Conservation (phyloP, 1,140 invertebrate genomes). For the Aporrectodea caliginosa region DNA sequence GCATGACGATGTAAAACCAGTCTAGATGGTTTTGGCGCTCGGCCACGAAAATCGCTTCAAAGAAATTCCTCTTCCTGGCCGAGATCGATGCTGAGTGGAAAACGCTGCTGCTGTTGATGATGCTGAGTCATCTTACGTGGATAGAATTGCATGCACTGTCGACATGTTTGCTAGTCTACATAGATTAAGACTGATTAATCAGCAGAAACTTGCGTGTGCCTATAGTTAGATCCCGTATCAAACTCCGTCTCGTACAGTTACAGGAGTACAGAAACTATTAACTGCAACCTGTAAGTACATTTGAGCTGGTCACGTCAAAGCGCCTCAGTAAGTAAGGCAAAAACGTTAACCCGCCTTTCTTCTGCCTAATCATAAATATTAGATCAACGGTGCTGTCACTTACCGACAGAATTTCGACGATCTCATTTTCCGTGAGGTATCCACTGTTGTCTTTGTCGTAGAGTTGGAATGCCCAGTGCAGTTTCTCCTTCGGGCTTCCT, state of each 20-base stretch:
- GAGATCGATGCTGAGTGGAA: background rate
- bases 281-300: too few species aligned
- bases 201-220: too few species aligned
- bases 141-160: background rate
- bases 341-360: background rate
- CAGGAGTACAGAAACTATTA: too few species aligned
- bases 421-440: constrained; percentile 66
- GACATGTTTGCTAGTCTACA: too few species aligned
- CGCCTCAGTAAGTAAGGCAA: background rate
- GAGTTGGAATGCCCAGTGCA: constrained; percentile 84
- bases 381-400: background rate
- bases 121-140: background rate
- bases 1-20: too few species aligned
- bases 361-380: background rate
- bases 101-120: background rate
- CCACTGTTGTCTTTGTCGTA: constrained; percentile 85
- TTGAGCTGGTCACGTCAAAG: background rate
- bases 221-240: too few species aligned
- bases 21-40: too few species aligned
- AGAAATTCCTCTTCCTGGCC: too few species aligned
- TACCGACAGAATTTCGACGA: constrained; percentile 42
- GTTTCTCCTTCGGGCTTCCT: constrained; percentile 69
- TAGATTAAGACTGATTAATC: too few species aligned
- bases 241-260: too few species aligned
- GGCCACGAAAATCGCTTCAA: too few species aligned